Evolutionary conservation across 2,113 vertebrate genomes (phyloP), one percentile per base, ranked within the genome.

Genomic region (Ascaphus truei): DNA sequence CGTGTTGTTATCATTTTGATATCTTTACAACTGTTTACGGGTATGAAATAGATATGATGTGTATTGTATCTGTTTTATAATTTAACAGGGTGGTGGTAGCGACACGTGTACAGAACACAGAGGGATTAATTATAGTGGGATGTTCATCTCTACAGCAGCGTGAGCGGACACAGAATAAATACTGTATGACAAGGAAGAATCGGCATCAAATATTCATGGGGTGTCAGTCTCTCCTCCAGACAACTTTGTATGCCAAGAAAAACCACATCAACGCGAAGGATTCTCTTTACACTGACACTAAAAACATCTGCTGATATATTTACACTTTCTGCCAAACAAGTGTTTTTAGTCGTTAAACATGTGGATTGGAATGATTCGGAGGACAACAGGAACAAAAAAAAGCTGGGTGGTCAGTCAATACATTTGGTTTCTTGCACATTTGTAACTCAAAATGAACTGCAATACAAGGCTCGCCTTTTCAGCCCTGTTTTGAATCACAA

Each of bases 241-340:
- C 78, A 72, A 76, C 67, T 80, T 76, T 75, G 55, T 15, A 57
- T 82, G 83, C 85, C 85, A 84, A 84, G 74, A 57, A 79, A 82
- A 85, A 84, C 81, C 73, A 31, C 81, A 83, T 84, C 81, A 86
- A 80, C 73, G 62, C 85, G 81, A 80, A 80, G 77, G 72, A 1
- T 75, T 77, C 81, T 68, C 73, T 71, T 75, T 81, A 56, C 61
- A 71, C 76, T 78, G 74, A 79, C 71, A 73, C 76, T 75, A 55
- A 80, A 77, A 81, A 81, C 77, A 74, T 80, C 81, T 86, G 84
- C 72, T 71, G 57, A 79, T 50, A 61, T 33, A 0, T 77, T 78
- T 71, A 36, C 37, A 62, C 52, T 5, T 55, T 68, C 75, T 72
- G 75, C 80, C 76, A 77, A 77, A 77, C 65, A 65, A 51, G 67